Conservation (phyloP, 2,113 vertebrate genomes). For the cattle (Bos taurus) region ARS-UCD2.0 NC_037350.1:30600001-30600500, state of each 20-base stretch:
- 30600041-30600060: too few relatives aligned
- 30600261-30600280: neutral
- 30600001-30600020: neutral
- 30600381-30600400: neutral
- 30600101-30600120: too few relatives aligned
- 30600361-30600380: neutral
- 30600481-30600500: neutral
- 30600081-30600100: too few relatives aligned
- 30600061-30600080: too few relatives aligned
- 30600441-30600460: neutral
- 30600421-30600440: neutral
- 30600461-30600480: neutral
- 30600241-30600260: neutral
- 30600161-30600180: neutral
- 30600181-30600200: neutral
- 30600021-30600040: neutral
- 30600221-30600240: neutral
- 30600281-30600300: neutral
- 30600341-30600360: neutral
- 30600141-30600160: neutral
- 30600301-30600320: neutral
- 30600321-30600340: neutral
- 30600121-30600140: neutral
- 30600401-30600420: neutral
- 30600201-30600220: neutral